Percentiles rank a stretch among this genome's conserved stretches.
phyloP scores from a whole-genome alignment of 2,888 invertebrate genomes.

The Automeris io region DNA sequence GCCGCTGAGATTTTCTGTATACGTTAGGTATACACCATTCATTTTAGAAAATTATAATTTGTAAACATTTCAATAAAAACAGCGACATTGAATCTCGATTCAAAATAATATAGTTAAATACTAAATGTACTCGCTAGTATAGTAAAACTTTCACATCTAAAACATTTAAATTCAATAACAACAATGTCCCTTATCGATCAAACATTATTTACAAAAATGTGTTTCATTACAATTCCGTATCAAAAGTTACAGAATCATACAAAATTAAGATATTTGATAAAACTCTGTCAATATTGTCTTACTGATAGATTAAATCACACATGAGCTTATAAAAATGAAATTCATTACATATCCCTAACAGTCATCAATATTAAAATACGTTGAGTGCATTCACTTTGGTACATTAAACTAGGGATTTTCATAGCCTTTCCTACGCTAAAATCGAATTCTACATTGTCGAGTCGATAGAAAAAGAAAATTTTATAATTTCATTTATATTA shows the following conservation, averaged over 20 bases:
- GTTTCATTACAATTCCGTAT: conserved; percentile 10
- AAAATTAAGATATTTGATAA: conserved; percentile 42
- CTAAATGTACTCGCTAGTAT: conserved; percentile 36
- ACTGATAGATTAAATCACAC: conserved; percentile 49
- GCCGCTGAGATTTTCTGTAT: conserved; percentile 40
- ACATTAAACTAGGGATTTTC: conserved; percentile 44
- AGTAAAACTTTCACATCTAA: conserved; percentile 59
- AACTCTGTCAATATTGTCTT: conserved; percentile 58
- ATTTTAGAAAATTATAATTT: conserved; percentile 13
- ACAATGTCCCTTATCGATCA: conserved; percentile 49
- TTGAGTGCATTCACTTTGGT: conserved; percentile 61
- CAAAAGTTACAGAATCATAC: conserved; percentile 18
- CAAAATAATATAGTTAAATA: conserved; percentile 36
- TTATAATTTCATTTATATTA: neutral
- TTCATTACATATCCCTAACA: conserved; percentile 29
- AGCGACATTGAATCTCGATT: conserved; percentile 31
- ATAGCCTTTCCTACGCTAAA: conserved; percentile 33
- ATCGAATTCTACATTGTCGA: conserved; percentile 7
- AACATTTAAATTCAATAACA: conserved; percentile 64
- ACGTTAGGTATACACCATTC: conserved; percentile 19
- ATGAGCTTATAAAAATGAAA: conserved; percentile 40
- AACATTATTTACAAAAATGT: conserved; percentile 56
- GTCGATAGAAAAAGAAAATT: neutral
- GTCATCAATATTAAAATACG: conserved; percentile 24
- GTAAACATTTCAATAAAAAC: conserved; percentile 40